These are phyloP conservation scores for Gryllus bimaculatus DNA, from an alignment of 1,140 invertebrate genomes.

Conservation along the genomic window DNA sequence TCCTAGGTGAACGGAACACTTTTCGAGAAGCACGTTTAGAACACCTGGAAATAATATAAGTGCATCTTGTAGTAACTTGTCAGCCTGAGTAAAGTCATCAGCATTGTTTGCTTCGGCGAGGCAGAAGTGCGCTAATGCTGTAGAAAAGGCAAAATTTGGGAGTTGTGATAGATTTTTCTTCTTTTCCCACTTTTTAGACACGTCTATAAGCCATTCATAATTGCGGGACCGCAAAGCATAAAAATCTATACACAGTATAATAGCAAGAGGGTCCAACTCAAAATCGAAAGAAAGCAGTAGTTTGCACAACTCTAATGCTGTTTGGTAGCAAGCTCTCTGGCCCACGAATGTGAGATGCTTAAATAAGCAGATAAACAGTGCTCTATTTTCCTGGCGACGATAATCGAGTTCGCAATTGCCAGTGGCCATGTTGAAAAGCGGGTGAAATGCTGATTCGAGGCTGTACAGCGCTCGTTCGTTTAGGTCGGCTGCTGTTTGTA, in stretches of 20 bases:
- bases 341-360: constrained; percentile 76
- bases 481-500: constrained; percentile 65
- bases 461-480: constrained; percentile 68
- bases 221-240: constrained; percentile 74
- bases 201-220: constrained; percentile 69
- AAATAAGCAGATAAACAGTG: constrained; percentile 74
- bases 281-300: constrained; percentile 70
- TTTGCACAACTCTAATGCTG: constrained; percentile 71
- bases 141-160: constrained; percentile 81
- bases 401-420: constrained; percentile 73
- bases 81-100: constrained; percentile 41
- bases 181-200: constrained; percentile 54
- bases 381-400: constrained; percentile 71
- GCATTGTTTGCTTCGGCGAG: constrained; percentile 24
- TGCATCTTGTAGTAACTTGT: constrained; percentile 60
- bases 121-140: constrained; percentile 67
- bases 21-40: constrained; percentile 62
- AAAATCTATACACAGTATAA: constrained; percentile 75
- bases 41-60: constrained; percentile 78
- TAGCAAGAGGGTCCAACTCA: constrained; percentile 71
- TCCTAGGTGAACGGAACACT: constrained; percentile 65
- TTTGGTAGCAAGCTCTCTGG: constrained; percentile 68
- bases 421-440: constrained; percentile 64
- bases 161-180: constrained; percentile 64
- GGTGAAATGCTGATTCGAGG: constrained; percentile 71